These are phyloP conservation scores for Heloderma charlesbogerti DNA, from an alignment of 2,113 vertebrate genomes.

Conservation along the genomic window DNA sequence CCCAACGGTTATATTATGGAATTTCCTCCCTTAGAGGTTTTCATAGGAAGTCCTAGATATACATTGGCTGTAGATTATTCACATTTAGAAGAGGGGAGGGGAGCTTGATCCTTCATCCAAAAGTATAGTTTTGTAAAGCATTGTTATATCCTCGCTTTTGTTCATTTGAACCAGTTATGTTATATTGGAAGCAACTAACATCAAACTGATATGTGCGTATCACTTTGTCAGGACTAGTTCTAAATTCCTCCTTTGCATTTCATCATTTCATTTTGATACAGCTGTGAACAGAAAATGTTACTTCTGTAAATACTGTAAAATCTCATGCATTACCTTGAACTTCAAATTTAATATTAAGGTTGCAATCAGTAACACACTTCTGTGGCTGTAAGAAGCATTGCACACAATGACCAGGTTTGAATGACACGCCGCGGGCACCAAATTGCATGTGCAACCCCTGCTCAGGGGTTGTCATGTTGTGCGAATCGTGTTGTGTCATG, in stretches of 20 bases:
- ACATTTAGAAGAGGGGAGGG: not conserved
- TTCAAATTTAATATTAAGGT: not conserved
- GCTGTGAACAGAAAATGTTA: not conserved
- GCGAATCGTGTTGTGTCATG: too few species aligned
- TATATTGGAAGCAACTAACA: not conserved
- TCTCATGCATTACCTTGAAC: not conserved
- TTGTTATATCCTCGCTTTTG: not conserved
- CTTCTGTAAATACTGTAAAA: not conserved
- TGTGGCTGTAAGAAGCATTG: too few species aligned
- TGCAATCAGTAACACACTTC: not conserved
- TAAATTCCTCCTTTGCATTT: not conserved
- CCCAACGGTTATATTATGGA: not conserved
- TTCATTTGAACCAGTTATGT: not conserved
- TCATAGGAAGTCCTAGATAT: not conserved
- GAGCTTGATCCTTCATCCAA: not conserved
- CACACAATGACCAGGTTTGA: too few species aligned
- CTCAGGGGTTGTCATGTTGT: too few species aligned
- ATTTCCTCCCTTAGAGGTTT: not conserved
- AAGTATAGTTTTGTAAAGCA: not conserved
- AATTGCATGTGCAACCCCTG: too few species aligned
- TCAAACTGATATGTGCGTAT: not conserved
- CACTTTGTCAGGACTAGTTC: not conserved
- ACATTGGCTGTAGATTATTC: too few species aligned
- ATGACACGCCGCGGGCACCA: too few species aligned
- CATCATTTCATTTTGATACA: constrained; percentile 4